Conservation (phyloP, 2,888 invertebrate species). For the Leuctra nigra region DNA sequence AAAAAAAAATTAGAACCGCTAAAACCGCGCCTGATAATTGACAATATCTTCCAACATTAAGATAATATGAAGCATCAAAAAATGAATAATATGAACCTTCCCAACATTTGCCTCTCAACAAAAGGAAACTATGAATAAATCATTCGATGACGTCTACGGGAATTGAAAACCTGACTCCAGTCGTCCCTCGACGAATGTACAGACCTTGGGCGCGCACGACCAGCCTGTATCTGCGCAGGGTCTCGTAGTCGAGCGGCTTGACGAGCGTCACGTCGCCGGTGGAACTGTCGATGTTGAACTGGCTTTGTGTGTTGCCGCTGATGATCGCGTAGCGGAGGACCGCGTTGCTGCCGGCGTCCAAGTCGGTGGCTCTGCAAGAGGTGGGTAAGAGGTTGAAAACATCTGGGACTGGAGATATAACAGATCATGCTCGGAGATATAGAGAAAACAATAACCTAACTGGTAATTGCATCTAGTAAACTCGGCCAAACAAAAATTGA, state of each 20-base stretch:
- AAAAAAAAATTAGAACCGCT: too few relatives aligned
- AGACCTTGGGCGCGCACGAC: conserved; percentile 83
- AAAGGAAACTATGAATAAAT: not conserved
- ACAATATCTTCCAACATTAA: not conserved
- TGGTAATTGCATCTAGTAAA: too few relatives aligned
- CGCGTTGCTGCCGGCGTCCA: conserved; percentile 88
- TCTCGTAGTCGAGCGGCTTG: conserved; percentile 85
- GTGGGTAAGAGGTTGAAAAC: too few relatives aligned
- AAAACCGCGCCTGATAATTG: too few relatives aligned
- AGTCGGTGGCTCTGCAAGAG: conserved; percentile 82
- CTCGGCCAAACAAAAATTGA: too few relatives aligned
- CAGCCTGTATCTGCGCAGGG: conserved; percentile 73
- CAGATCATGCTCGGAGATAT: too few relatives aligned
- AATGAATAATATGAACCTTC: not conserved
- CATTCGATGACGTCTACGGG: not conserved
- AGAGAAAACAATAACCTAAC: too few relatives aligned
- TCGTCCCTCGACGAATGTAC: too few relatives aligned
- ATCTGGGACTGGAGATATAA: too few relatives aligned
- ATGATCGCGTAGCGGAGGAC: conserved; percentile 92
- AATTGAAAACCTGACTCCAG: too few relatives aligned
- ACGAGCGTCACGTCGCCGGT: conserved; percentile 86
- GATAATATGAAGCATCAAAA: not conserved
- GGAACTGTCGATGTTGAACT: conserved; percentile 89
- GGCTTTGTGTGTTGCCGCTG: conserved; percentile 88
- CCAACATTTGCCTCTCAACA: not conserved